phyloP scores from a whole-genome alignment of 2,888 invertebrate species.

The Falcaria lacertinaria region DNA sequence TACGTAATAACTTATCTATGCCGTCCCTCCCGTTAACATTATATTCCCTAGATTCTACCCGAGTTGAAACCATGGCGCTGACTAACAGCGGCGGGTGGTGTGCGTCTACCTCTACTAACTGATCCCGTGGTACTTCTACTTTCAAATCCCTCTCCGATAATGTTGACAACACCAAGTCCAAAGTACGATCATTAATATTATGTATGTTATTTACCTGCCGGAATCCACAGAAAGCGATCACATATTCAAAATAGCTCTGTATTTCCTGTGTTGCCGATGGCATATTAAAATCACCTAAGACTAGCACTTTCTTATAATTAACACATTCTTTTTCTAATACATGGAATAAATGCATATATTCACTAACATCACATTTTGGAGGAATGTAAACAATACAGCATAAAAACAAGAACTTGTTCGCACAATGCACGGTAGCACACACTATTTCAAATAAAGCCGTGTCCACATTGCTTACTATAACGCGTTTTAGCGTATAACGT shows the following conservation, averaged over 20 bases:
- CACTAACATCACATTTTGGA: conserved; percentile 3
- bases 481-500: conserved; percentile 6
- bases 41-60: no score
- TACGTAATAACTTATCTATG: no score
- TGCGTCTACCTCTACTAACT: no score
- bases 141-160: no score
- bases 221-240: conserved; percentile 8
- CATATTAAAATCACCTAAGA: conserved; percentile 10
- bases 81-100: no score
- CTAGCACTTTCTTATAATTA: conserved; percentile 8
- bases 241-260: conserved; percentile 8
- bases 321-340: conserved; percentile 10
- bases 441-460: conserved; percentile 7
- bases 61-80: no score
- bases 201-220: conserved; percentile 7
- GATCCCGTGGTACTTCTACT: no score
- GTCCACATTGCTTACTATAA: no score
- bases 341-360: conserved; percentile 8
- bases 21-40: no score
- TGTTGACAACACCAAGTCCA: conserved; percentile 8
- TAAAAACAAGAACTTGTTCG: conserved; percentile 11
- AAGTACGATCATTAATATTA: conserved; percentile 7
- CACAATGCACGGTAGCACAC: conserved; percentile 5
- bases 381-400: conserved; percentile 10
- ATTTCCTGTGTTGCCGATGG: conserved; percentile 5